phyloP scores from a whole-genome alignment of 2,113 vertebrate species.

The Podarcis cretensis region DNA sequence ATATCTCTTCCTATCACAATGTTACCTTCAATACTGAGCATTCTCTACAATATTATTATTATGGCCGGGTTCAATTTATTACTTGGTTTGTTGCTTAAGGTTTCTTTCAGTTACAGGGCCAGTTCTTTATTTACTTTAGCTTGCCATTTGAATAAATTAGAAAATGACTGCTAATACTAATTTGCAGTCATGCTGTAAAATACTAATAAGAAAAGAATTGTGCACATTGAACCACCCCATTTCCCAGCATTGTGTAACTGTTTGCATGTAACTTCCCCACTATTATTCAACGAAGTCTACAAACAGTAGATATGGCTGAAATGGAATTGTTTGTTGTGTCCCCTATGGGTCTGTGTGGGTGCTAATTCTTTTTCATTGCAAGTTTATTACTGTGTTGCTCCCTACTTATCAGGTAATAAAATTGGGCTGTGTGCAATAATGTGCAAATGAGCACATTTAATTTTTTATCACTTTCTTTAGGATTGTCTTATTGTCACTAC shows the following conservation, averaged over 20 bases:
- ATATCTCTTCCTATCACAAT: background rate
- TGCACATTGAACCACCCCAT: background rate
- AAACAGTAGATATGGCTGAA: background rate
- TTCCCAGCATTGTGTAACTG: background rate
- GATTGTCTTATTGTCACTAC: background rate
- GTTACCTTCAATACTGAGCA: background rate
- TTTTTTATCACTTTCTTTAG: background rate
- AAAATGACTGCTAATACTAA: background rate
- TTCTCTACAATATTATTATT: background rate
- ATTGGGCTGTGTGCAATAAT: background rate
- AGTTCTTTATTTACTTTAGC: background rate
- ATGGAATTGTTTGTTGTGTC: background rate
- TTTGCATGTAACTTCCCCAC: background rate
- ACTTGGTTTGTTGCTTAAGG: background rate
- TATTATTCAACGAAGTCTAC: background rate
- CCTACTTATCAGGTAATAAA: background rate
- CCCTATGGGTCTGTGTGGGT: background rate
- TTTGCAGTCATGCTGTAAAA: background rate
- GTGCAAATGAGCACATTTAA: background rate
- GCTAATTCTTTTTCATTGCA: constrained; percentile 7
- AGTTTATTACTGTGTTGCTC: background rate
- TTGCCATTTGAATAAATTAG: background rate
- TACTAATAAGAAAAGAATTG: background rate
- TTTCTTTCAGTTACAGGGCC: background rate
- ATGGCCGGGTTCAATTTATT: background rate